Evolutionary conservation across 1,140 invertebrate genomes (phyloP).

Genomic region (roundworm (Caenorhabditis elegans)): WBcel235 BX284603.4:10240501-10241000

Average conservation of each 20-base stretch:
- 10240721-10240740: no score
- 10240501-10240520: constrained; percentile 59
- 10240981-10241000: constrained; percentile 66
- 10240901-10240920: constrained; percentile 60
- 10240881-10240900: constrained; percentile 63
- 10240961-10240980: constrained; percentile 52
- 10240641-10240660: constrained; percentile 17
- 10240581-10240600: constrained; percentile 63
- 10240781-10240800: constrained; percentile 62
- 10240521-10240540: constrained; percentile 60
- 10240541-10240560: constrained; percentile 60
- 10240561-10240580: constrained; percentile 64
- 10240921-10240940: constrained; percentile 62
- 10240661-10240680: constrained; percentile 37
- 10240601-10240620: constrained; percentile 45
- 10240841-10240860: constrained; percentile 65
- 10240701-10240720: no score
- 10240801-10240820: constrained; percentile 63
- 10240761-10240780: no score
- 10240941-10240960: neutral
- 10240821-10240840: constrained; percentile 66
- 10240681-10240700: no score
- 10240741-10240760: no score
- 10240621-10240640: constrained; percentile 36
- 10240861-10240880: constrained; percentile 66